Conservation (phyloP, 1,140 invertebrate genomes). For the Drosophila virilis region DNA sequence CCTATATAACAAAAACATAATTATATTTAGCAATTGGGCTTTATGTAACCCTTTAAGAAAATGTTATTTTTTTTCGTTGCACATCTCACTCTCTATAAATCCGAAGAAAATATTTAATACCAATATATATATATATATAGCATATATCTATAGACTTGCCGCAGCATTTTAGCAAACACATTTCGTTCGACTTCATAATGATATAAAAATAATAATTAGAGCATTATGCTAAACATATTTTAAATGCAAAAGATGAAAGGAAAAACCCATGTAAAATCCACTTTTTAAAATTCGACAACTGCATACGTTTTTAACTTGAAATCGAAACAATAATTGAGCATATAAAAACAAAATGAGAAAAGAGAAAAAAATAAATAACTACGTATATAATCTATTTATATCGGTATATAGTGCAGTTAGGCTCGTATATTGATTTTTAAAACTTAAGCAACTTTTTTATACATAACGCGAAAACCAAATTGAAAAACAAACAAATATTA, state of each 20-base stretch:
- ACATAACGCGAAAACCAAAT: slow-evolving; percentile 57
- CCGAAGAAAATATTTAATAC: slow-evolving; percentile 17
- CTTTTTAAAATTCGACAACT: slow-evolving; percentile 35
- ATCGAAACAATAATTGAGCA: slow-evolving; percentile 77
- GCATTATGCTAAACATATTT: slow-evolving; percentile 31
- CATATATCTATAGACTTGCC: slow-evolving; percentile 40
- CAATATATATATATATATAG: slow-evolving; percentile 23
- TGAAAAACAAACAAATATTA: slow-evolving; percentile 23
- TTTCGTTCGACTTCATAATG: slow-evolving; percentile 23
- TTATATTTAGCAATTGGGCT: slow-evolving; percentile 27
- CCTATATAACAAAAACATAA: slow-evolving; percentile 37
- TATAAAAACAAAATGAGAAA: slow-evolving; percentile 35
- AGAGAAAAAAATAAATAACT: slow-evolving; percentile 28
- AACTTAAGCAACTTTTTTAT: slow-evolving; percentile 73
- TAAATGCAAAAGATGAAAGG: slow-evolving; percentile 12
- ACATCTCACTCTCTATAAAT: slow-evolving; percentile 25
- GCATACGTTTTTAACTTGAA: slow-evolving; percentile 63
- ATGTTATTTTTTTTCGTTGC: slow-evolving; percentile 6
- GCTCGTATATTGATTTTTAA: slow-evolving; percentile 70
- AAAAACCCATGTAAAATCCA: slow-evolving; percentile 1
- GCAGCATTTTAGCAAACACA: slow-evolving; percentile 43
- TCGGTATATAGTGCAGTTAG: slow-evolving; percentile 55
- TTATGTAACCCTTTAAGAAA: slow-evolving; percentile 5
- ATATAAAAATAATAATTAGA: slow-evolving; percentile 35
- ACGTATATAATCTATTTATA: slow-evolving; percentile 62